phyloP scores from a whole-genome alignment of 2,888 invertebrate species.

The Erebia aethiops region DNA sequence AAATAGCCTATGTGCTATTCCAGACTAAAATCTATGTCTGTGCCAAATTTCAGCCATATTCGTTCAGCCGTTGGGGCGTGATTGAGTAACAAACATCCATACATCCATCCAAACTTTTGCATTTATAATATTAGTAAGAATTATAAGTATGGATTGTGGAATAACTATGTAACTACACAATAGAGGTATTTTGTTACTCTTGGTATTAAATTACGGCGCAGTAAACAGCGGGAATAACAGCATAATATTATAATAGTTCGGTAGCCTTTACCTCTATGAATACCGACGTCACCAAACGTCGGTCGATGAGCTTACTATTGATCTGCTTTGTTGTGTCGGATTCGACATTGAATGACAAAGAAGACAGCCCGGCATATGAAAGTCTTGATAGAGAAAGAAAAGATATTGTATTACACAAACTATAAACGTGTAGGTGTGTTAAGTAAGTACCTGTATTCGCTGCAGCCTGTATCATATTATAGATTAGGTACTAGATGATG shows the following conservation, averaged over 20 bases:
- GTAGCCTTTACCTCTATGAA: slow-evolving; percentile 44
- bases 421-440: neutral
- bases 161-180: slow-evolving; percentile 38
- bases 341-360: neutral
- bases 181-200: slow-evolving; percentile 42
- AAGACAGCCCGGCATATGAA: neutral
- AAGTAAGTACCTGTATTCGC: too few species aligned
- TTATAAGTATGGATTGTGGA: too few species aligned
- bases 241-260: slow-evolving; percentile 50
- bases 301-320: slow-evolving; percentile 18
- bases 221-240: slow-evolving; percentile 56
- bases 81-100: too few species aligned
- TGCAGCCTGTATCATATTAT: too few species aligned
- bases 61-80: too few species aligned
- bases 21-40: too few species aligned
- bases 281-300: slow-evolving; percentile 26
- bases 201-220: slow-evolving; percentile 63
- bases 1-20: too few species aligned
- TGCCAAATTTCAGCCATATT: too few species aligned
- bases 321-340: neutral
- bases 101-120: too few species aligned
- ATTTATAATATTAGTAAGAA: too few species aligned
- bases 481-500: too few species aligned
- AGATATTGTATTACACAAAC: neutral
- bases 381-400: neutral